Evolutionary conservation across 2,888 invertebrate genomes (phyloP), one percentile per base, ranked within the genome.

Genomic region (Ellobium chinense): DNA sequence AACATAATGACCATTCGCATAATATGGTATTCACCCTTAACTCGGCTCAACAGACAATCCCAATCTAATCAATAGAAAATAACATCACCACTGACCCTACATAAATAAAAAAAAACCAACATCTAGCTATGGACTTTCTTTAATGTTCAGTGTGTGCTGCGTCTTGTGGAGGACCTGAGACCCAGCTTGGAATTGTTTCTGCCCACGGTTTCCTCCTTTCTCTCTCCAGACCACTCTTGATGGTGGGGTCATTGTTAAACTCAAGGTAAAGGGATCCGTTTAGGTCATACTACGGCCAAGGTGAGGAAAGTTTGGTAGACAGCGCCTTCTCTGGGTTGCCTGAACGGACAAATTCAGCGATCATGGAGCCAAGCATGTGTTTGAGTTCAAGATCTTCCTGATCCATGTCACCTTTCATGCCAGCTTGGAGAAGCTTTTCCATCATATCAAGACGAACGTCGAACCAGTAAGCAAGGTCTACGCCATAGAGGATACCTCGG

Each of bases 401-500:
- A 37, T 36, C 62, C 12, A 63, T 29, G 12, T 27, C 29, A 37
- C 37, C 63, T n/a, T n/a, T 29, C 2, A 31, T 39, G 9, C 37
- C 27, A 18, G 9, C 39, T 21, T 36, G n/a, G 27, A 63, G 24
- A 5, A 24, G 24, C 2, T 29, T 60, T 24, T 62, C 27, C 66
- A 54, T 46, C 27, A 27, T 7, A n/a, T 54, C 31, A 4, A 62
- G 7, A 1, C 21, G 14, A 7, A 66, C 12, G 34, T 76, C 76
- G 31, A 76, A 66, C 76, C 65, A 76, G 56, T 76, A 76, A 9
- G 34, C 4, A 12, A 76, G 29, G 24, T 76, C 76, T 12, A 66
- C 24, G 27, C 37, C 76, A 24, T 76, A 66, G 1, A 46, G 27
- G 24, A 39, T 58, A 7, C 74, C 74, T 24, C 29, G 34, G 21